phyloP scores from a whole-genome alignment of 1,140 invertebrate species.

The Neotoxoptera formosana region DNA sequence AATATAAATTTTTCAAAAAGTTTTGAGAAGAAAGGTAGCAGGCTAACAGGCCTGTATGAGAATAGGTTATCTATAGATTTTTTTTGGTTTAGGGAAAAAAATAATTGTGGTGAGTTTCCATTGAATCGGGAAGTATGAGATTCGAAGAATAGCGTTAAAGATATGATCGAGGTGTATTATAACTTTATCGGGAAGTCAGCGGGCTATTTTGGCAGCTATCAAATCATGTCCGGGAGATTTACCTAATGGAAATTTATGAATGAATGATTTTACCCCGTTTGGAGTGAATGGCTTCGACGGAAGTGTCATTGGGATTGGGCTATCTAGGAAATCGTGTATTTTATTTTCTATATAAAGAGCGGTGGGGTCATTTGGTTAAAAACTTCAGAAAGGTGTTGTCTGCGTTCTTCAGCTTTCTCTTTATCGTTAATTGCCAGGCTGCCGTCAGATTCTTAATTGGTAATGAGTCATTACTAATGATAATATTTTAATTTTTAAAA shows the following conservation, averaged over 20 bases:
- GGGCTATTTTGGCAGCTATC: constrained; percentile 18
- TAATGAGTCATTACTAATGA: too few species aligned
- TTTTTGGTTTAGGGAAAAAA: constrained; percentile 44
- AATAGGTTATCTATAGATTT: too few species aligned
- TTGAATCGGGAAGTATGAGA: constrained; percentile 46
- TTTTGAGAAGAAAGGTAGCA: too few species aligned
- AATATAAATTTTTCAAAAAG: too few species aligned
- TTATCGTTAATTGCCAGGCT: too few species aligned
- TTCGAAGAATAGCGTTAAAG: constrained; percentile 35
- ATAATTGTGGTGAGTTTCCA: constrained; percentile 63
- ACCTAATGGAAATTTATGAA: background rate
- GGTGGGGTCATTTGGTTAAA: background rate
- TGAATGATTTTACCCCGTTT: background rate
- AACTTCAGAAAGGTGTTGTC: background rate
- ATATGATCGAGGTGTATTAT: constrained; percentile 21
- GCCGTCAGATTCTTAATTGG: too few species aligned
- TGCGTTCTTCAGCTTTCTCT: too few species aligned
- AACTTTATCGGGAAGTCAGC: constrained; percentile 3
- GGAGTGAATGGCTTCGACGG: background rate
- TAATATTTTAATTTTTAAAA: too few species aligned
- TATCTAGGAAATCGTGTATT: background rate
- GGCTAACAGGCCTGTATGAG: too few species aligned
- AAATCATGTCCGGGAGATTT: constrained; percentile 46
- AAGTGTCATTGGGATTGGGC: background rate
- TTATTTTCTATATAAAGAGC: background rate